Percentiles rank a stretch among this genome's conserved stretches.
Evolutionary conservation across 2,888 invertebrate species (phyloP).

Genomic region (Carpatolechia fugitivella): DNA sequence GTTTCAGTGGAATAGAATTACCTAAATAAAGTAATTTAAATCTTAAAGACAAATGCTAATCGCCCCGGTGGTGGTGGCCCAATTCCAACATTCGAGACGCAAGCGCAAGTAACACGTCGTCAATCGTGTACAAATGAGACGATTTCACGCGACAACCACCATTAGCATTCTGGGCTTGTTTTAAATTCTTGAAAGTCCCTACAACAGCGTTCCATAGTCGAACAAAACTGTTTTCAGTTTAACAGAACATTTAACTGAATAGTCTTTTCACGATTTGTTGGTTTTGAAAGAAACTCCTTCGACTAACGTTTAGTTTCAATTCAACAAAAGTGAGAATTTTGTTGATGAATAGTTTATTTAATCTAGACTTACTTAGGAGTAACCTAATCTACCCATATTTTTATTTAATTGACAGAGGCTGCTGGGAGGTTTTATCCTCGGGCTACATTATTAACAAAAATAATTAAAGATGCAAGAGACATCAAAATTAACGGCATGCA

Average conservation of each 20-base stretch:
- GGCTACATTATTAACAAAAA: neutral
- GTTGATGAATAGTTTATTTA: too few relatives aligned
- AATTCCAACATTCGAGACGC: slow-evolving; percentile 34
- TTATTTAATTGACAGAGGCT: too few relatives aligned
- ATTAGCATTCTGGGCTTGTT: slow-evolving; percentile 52
- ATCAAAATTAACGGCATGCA: slow-evolving; percentile 32
- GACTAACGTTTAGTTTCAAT: too few relatives aligned
- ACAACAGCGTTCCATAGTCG: slow-evolving; percentile 27
- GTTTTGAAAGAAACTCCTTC: too few relatives aligned
- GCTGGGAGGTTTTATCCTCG: neutral
- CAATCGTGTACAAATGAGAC: slow-evolving; percentile 37
- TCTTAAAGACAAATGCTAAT: slow-evolving; percentile 27
- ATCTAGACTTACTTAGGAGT: too few relatives aligned
- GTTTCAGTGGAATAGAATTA: too few relatives aligned
- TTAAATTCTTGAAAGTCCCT: slow-evolving; percentile 48
- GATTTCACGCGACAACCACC: slow-evolving; percentile 38
- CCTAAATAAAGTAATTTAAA: too few relatives aligned
- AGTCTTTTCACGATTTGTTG: too few relatives aligned
- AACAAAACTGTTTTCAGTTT: neutral
- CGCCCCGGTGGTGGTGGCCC: slow-evolving; percentile 23
- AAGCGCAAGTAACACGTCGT: slow-evolving; percentile 24
- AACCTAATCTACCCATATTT: too few relatives aligned
- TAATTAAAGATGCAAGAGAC: slow-evolving; percentile 20
- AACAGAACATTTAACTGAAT: neutral
- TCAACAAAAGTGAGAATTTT: too few relatives aligned